phyloP scores from a whole-genome alignment of 2,888 invertebrate genomes.

The Philereme transversata region DNA sequence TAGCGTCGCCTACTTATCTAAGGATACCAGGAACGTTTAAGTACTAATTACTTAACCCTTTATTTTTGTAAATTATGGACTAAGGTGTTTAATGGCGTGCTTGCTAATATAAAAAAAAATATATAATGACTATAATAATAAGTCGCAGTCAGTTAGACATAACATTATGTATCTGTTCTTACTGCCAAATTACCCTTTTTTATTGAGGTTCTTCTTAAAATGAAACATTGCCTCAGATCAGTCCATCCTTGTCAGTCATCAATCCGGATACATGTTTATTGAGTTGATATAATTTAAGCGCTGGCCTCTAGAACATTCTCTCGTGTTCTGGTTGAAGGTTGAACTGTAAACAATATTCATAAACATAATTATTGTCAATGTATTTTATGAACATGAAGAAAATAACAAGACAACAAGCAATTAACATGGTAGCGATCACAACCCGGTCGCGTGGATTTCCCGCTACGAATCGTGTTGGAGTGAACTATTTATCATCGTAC shows the following conservation, averaged over 20 bases:
- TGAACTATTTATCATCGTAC: slow-evolving; percentile 81
- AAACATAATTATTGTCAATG: slow-evolving; percentile 47
- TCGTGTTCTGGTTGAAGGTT: slow-evolving; percentile 39
- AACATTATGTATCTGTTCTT: slow-evolving; percentile 1
- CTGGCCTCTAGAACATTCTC: slow-evolving; percentile 27
- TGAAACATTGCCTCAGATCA: slow-evolving; percentile 13
- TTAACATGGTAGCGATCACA: slow-evolving; percentile 71
- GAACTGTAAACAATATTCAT: slow-evolving; percentile 56
- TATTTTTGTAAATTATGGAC: neutral
- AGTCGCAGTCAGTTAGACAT: neutral
- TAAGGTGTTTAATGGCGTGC: neutral
- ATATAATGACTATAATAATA: neutral
- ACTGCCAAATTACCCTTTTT: slow-evolving; percentile 14
- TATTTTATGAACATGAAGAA: slow-evolving; percentile 56
- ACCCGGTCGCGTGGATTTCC: slow-evolving; percentile 80
- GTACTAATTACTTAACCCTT: neutral
- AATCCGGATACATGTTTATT: slow-evolving; percentile 25
- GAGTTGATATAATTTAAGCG: slow-evolving; percentile 10
- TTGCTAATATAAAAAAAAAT: neutral
- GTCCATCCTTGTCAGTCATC: slow-evolving; percentile 26
- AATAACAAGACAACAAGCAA: slow-evolving; percentile 61
- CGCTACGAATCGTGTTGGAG: slow-evolving; percentile 77
- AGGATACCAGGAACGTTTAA: slow-evolving; percentile 1
- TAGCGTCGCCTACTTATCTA: slow-evolving; percentile 8
- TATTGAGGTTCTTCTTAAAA: slow-evolving; percentile 11